phyloP scores from a whole-genome alignment of 2,113 vertebrate species.

The Pedetes capensis region DNA sequence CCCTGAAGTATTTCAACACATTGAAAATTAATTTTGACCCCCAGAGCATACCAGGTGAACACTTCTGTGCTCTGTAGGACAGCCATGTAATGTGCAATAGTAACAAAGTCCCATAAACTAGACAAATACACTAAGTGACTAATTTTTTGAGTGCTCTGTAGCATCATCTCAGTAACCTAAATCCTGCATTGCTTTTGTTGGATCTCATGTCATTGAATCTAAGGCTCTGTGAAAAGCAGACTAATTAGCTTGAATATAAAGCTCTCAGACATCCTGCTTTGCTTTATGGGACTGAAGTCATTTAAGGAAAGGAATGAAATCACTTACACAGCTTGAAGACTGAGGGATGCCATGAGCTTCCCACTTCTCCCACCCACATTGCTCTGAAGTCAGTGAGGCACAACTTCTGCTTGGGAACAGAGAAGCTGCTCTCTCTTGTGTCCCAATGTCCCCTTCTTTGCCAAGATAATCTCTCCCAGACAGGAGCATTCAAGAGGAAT shows the following conservation, averaged over 20 bases:
- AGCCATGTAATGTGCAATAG: not conserved
- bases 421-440: slow-evolving; percentile 56
- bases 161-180: not conserved
- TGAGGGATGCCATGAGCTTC: not conserved
- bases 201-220: not conserved
- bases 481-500: slow-evolving; percentile 50
- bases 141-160: not conserved
- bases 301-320: slow-evolving; percentile 60
- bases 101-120: not conserved
- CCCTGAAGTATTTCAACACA: not conserved
- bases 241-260: not conserved
- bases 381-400: slow-evolving; percentile 49
- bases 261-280: not conserved
- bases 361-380: slow-evolving; percentile 35
- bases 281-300: slow-evolving; percentile 36
- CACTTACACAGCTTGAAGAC: slow-evolving; percentile 25
- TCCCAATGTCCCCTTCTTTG: slow-evolving; percentile 52
- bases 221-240: not conserved
- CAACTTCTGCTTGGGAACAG: slow-evolving; percentile 54
- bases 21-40: not conserved
- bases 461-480: slow-evolving; percentile 77
- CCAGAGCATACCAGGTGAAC: not conserved
- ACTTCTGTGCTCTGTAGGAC: not conserved
- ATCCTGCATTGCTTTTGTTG: not conserved
- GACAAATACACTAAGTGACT: not conserved